Base-by-base conservation (phyloP, 2,888 invertebrate species). In the Drosophila mayaguana region DNA sequence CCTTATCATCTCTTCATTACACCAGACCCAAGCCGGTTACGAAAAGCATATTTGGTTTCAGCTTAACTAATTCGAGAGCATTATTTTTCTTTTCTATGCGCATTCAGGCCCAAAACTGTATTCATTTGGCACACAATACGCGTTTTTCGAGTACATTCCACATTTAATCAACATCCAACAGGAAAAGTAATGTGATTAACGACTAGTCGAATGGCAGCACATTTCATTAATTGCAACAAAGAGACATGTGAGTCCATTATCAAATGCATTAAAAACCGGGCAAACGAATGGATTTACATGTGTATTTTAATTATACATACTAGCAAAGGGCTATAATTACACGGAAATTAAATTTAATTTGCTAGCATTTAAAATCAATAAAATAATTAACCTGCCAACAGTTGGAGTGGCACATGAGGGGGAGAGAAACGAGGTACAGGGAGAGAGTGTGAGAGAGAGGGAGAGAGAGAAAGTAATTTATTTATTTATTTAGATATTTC, bases 401-500 rank as follows among this genome's bases (percentile, higher is more conserved):
- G 45, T 3, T 34, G 51, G 36, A 20, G 22, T 7, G 20, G 20
- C 18, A 6, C 32, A 1, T 16, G 22, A 11, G 22, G 25, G n/a
- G 8, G 5, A 3, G 38, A 6, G 38, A 3, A 12, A 12, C 2
- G 38, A 11, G 25, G n/a, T 18, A n/a, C 32, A 8, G n/a, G n/a
- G 38, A 6, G 38, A 3, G 7, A 12, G 25, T 7, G 28, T 1
- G 28, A 28, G 28, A 8, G 28, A 28, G 28, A 8, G 1, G 8
- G 28, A 28, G 16, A 11, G n/a, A 40, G n/a, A 20, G 40, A 62
- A 50, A 60, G 61, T 68, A 69, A 81, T 81, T 86, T 69, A 86
- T 75, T 70, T 67, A 64, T 75, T 72, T 61, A 70, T 81, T 78
- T 82, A 78, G 69, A 70, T 70, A 68, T 64, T 43, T 70, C 22